Base-by-base conservation (phyloP, 1,140 invertebrate species). In the Papilio polyxenes region DNA sequence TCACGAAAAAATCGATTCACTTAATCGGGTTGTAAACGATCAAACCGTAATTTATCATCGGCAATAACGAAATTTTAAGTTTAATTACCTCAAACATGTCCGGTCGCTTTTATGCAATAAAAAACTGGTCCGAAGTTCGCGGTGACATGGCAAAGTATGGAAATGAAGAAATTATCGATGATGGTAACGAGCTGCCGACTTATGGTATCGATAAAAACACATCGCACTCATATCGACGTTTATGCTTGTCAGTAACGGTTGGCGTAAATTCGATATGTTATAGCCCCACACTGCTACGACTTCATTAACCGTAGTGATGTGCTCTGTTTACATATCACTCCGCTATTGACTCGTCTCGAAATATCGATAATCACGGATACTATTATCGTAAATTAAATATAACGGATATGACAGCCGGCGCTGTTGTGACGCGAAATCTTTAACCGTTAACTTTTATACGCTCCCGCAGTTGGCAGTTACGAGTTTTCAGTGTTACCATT, bases 151-250 rank as follows among this genome's bases (percentile, higher is more conserved):
- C 79, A 44, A 40, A 65, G 75, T 86, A 89, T 86, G 85, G 87
- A 87, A 90, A 92, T 92, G 86, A 92, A 92, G 90, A 90, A 89
- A 90, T 92, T 89, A 92, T 90, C 86, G 83, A 75, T 40, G 62
- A 75, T 80, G 78, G 87, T 89, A 90, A 89, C 88, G 88, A 90
- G 88, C 84, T 81, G 83, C 77, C 85, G 85, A 86, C 83, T 86
- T 83, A 77, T 31, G 74, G 85, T 90, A 86, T 89, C 89, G 90
- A 91, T 89, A 90, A 91, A 91, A 90, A 89, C 85, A 82, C 82
- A 53, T 40, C 59, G 82, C 82, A 56, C 86, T 87, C 87, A 85
- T 87, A 91, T 90, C 89, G 90, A 89, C 88, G 86, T 90, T 90
- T 89, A 91, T 91, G 85, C 85, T 82, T 79, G 48, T 65, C 81